These are phyloP conservation scores for Chelon labrosus DNA, from an alignment of 2,797 vertebrate species.

Conservation along the genomic window DNA sequence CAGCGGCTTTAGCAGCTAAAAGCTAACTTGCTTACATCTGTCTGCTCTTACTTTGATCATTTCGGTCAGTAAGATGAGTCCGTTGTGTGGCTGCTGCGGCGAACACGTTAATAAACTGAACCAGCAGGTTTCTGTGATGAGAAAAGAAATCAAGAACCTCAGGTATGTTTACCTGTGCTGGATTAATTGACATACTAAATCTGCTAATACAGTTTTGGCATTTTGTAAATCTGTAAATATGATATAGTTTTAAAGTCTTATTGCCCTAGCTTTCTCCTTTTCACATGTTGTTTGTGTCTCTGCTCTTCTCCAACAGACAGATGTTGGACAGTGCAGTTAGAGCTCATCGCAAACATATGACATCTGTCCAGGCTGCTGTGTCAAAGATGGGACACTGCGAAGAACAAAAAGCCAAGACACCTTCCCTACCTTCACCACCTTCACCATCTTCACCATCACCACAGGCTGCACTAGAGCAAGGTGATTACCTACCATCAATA, in stretches of 20 bases:
- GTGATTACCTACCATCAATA: conserved; percentile 53
- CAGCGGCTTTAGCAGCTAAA: not conserved
- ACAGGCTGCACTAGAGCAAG: conserved; percentile 75
- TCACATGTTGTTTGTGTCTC: not conserved
- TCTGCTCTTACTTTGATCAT: accelerated
- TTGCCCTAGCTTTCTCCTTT: not conserved
- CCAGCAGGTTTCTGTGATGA: conserved; percentile 85
- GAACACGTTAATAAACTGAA: conserved; percentile 65
- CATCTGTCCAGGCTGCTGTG: conserved; percentile 74
- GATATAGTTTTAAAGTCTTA: too few species aligned
- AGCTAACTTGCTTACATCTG: not conserved
- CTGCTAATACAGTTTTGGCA: too few species aligned
- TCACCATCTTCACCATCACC: conserved; percentile 32
- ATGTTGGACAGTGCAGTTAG: conserved; percentile 76
- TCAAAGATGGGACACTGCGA: conserved; percentile 37
- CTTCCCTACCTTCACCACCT: conserved; percentile 1
- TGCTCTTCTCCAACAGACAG: conserved; percentile 68
- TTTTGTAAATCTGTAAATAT: not conserved
- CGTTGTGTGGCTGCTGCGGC: conserved; percentile 52
- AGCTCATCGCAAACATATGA: conserved; percentile 82
- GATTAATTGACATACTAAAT: not conserved
- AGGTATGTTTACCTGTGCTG: conserved; percentile 71
- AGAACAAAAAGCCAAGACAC: not conserved
- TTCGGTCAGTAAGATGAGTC: conserved; percentile 58
- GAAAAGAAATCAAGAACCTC: conserved; percentile 86